Conservation (phyloP, 1,140 invertebrate species). For the Neomicropteryx cornuta region DNA sequence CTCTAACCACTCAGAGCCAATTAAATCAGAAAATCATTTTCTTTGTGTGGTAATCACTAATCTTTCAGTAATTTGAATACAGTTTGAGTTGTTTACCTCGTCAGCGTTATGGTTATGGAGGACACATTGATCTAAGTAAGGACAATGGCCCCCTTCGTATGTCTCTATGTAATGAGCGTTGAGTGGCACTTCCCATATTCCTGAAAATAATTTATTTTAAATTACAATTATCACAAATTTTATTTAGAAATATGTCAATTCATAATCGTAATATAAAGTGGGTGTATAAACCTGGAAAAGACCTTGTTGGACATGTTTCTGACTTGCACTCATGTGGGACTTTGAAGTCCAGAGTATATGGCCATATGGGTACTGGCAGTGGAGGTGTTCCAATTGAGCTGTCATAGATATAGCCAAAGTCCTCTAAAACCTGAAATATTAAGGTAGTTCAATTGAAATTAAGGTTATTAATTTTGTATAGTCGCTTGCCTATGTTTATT, state of each 20-base stretch:
- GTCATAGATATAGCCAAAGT: conserved; percentile 87
- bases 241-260: no score
- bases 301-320: conserved; percentile 80
- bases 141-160: conserved; percentile 85
- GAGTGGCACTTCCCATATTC: conserved; percentile 89
- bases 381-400: conserved; percentile 81
- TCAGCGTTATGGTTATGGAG: conserved; percentile 78
- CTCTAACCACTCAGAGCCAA: no score
- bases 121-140: conserved; percentile 88
- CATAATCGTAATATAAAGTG: no score
- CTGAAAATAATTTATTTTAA: conserved; percentile 30
- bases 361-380: conserved; percentile 79
- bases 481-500: no score
- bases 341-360: conserved; percentile 86
- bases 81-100: no score
- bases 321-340: conserved; percentile 87
- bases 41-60: no score
- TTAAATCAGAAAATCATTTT: no score
- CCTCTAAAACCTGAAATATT: conserved; percentile 59
- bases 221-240: no score
- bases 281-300: conserved; percentile 64
- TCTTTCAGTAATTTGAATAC: no score
- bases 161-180: conserved; percentile 84
- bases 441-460: no score
- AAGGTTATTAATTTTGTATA: no score